Evolutionary conservation across 2,797 vertebrate genomes (phyloP).

Genomic region (Pangasius krempfi): DNA sequence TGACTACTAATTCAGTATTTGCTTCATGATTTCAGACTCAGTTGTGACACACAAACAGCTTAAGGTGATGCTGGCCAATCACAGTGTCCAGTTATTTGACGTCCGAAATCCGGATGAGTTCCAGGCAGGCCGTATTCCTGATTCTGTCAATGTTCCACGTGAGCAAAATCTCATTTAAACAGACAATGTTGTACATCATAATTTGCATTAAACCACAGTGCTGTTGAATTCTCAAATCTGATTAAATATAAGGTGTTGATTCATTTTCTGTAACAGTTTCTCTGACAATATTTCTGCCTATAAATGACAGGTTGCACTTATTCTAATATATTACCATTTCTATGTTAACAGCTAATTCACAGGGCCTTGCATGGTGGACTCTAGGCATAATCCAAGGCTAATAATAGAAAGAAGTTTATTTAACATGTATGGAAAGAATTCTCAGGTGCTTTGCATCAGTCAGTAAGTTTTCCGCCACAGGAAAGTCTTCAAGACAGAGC

Average conservation of each 20-base stretch:
- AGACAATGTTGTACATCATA: neutral
- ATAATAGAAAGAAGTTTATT: neutral
- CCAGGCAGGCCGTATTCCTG: slow-evolving; percentile 68
- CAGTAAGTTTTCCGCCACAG: neutral
- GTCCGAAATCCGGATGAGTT: slow-evolving; percentile 74
- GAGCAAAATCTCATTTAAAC: slow-evolving; percentile 40
- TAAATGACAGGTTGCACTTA: neutral
- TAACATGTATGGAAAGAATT: neutral
- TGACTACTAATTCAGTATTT: neutral
- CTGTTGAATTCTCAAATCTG: neutral
- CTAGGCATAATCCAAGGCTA: neutral
- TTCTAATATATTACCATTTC: neutral
- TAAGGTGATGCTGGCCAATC: slow-evolving; percentile 68
- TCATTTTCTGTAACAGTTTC: neutral
- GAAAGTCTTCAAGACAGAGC: neutral
- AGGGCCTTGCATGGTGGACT: neutral
- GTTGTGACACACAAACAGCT: slow-evolving; percentile 73
- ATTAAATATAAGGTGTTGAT: neutral
- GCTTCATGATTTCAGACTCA: slow-evolving; percentile 51
- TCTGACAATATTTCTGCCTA: neutral
- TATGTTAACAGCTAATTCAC: neutral
- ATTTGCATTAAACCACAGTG: neutral
- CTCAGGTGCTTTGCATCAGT: neutral
- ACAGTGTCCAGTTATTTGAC: slow-evolving; percentile 74
- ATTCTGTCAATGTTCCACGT: slow-evolving; percentile 74